Base-by-base conservation (phyloP, 1,140 invertebrate genomes). In the Parapsyche elsis region DNA sequence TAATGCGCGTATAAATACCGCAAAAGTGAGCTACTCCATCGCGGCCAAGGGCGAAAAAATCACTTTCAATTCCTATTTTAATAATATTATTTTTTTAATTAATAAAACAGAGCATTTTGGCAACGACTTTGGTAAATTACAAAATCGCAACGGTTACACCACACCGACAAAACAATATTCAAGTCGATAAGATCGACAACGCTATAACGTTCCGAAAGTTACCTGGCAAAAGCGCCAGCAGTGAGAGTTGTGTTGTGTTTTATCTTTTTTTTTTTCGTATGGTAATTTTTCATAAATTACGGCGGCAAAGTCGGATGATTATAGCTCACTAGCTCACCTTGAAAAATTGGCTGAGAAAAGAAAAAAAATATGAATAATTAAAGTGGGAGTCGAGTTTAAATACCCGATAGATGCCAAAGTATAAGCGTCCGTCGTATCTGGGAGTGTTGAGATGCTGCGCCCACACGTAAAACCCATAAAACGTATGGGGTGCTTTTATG, bases 311-410 rank as follows among this genome's bases (percentile, higher is more conserved):
- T 53, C 16, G 16, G 49, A 53, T 53, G 49, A 12, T 53, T 53
- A 53, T 16, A 53, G 49, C 10, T 38, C 49, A 10, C 1, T 53
- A n/a, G 10, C 38, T 71, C 38, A 73, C 71, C 71, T 73, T 73
- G 71, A 73, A 73, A 57, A 57, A 75, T 75, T 53, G 73, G 45
- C 73, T 19, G 16, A 75, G 16, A 75, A 49, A 75, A 75, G 26
- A n/a, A 16, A 71, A 44, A 71, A 71, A 71, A 71, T 38, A 26
- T 26, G 19, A 26, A 71, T 71, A 71, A 71, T 71, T 71, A 71
- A 75, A 57, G 73, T 75, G 16, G 46, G 73, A 75, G 44, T 46
- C n/a, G 45, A 53, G 19, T 53, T 75, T 75, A 67, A 12, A 75
- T 24, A 57, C 45, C 73, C 23, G 12, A 75, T 75, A 57, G 21